phyloP scores from a whole-genome alignment of 2,113 vertebrate species.

The Leptosomus discolor region DNA sequence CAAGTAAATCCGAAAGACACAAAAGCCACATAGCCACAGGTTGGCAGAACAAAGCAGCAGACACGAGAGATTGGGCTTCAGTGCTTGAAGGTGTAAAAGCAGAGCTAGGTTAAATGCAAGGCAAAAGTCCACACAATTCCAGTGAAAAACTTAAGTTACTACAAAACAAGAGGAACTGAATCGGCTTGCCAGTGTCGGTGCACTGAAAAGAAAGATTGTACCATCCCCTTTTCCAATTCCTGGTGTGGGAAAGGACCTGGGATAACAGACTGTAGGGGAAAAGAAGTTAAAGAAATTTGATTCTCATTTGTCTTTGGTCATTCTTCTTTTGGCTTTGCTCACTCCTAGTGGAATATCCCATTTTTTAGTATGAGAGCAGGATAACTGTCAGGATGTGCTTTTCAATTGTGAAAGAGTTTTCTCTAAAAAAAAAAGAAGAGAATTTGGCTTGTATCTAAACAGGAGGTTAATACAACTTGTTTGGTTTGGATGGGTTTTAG shows the following conservation, averaged over 20 bases:
- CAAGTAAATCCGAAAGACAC: constrained; percentile 59
- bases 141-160: not conserved
- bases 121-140: not conserved
- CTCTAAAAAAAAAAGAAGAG: not conserved
- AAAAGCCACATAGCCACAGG: constrained; percentile 56
- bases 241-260: not conserved
- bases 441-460: not conserved
- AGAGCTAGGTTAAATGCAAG: not conserved
- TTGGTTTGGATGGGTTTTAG: not conserved
- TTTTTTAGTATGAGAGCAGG: not conserved
- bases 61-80: constrained; percentile 29
- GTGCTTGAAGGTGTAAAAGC: constrained; percentile 51
- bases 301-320: not conserved
- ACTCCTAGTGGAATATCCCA: not conserved
- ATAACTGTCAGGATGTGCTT: not conserved
- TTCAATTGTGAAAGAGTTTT: constrained; percentile 26
- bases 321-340: constrained; percentile 26
- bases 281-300: not conserved
- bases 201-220: not conserved
- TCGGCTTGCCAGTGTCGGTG: not conserved
- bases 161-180: not conserved
- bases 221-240: not conserved
- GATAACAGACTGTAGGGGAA: not conserved
- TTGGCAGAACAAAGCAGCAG: constrained; percentile 40
- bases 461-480: not conserved